These are phyloP conservation scores for Spheniscus humboldti DNA, from an alignment of 2,797 vertebrate genomes.

Conservation along the genomic window DNA sequence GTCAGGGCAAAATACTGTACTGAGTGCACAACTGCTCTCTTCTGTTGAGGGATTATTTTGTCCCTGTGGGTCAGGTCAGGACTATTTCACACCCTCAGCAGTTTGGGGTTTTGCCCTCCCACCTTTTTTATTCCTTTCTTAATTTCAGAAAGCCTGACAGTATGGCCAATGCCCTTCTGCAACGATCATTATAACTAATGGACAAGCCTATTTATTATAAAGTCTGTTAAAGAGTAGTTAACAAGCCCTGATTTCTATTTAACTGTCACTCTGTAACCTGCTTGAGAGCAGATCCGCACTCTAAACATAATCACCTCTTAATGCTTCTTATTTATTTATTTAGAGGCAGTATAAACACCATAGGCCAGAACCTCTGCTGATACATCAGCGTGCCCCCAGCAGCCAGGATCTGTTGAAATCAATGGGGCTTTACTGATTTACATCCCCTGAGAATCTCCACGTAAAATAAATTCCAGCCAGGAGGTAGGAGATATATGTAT, in stretches of 20 bases:
- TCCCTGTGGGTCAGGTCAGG: not conserved
- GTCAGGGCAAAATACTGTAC: not conserved
- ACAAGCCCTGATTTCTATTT: slow-evolving; percentile 22
- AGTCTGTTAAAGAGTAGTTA: slow-evolving; percentile 2
- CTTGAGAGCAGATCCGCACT: slow-evolving; percentile 18
- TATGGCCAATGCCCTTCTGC: not conserved
- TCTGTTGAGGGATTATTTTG: not conserved
- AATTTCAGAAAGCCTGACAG: not conserved
- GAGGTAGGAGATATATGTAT: not conserved
- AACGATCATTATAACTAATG: not conserved
- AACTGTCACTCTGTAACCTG: slow-evolving; percentile 39
- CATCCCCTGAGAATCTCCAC: slow-evolving; percentile 11
- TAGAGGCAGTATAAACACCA: slow-evolving; percentile 36
- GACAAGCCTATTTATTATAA: not conserved
- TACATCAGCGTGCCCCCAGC: not conserved
- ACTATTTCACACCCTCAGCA: not conserved
- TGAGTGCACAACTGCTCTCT: not conserved
- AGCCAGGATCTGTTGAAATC: slow-evolving; percentile 35
- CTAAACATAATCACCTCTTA: slow-evolving; percentile 38
- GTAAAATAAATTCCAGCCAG: slow-evolving; percentile 25
- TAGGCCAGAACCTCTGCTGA: not conserved
- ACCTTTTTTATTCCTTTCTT: not conserved
- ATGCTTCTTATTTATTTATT: slow-evolving; percentile 58
- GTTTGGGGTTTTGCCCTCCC: not conserved
- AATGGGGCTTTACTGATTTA: slow-evolving; percentile 33